phyloP scores from a whole-genome alignment of 2,113 vertebrate species.

The Sebastes schlegelii region DNA sequence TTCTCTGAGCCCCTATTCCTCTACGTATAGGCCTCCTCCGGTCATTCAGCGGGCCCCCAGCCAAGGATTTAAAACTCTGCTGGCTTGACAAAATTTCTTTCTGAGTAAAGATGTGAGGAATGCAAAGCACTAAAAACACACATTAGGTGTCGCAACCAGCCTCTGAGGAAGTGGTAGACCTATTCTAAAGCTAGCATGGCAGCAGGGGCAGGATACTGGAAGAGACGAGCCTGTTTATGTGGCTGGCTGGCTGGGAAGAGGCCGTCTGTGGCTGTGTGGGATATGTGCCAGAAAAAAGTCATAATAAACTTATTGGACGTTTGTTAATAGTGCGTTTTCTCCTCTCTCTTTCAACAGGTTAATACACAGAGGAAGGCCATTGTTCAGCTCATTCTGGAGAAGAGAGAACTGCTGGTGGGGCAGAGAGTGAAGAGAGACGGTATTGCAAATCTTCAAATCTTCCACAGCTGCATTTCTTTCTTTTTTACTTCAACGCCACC shows the following conservation, averaged over 20 bases:
- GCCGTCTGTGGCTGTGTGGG: conserved; percentile 41
- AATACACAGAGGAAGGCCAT: conserved; percentile 86
- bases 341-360: conserved; percentile 76
- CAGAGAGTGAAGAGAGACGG: conserved; percentile 85
- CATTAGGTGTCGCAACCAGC: conserved; percentile 75
- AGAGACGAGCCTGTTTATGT: conserved; percentile 72
- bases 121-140: conserved; percentile 73
- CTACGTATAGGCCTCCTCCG: conserved; percentile 46
- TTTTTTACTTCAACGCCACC: background rate
- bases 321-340: conserved; percentile 55
- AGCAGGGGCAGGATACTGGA: conserved; percentile 64
- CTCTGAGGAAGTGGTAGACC: conserved; percentile 74
- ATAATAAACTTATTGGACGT: conserved; percentile 49
- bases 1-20: conserved; percentile 44
- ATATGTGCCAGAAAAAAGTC: conserved; percentile 47
- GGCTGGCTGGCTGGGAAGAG: conserved; percentile 56
- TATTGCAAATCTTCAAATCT: conserved; percentile 42
- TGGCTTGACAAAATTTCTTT: conserved; percentile 67
- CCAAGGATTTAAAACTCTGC: conserved; percentile 61
- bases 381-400: conserved; percentile 86
- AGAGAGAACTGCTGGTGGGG: conserved; percentile 83
- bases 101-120: conserved; percentile 71
- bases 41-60: conserved; percentile 44
- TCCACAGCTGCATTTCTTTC: conserved; percentile 30
- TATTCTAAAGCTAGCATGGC: conserved; percentile 66